Percentiles rank a stretch among this genome's conserved stretches.
phyloP scores from a whole-genome alignment of 2,797 vertebrate species.

The Scolopax bukidnonensis region DNA sequence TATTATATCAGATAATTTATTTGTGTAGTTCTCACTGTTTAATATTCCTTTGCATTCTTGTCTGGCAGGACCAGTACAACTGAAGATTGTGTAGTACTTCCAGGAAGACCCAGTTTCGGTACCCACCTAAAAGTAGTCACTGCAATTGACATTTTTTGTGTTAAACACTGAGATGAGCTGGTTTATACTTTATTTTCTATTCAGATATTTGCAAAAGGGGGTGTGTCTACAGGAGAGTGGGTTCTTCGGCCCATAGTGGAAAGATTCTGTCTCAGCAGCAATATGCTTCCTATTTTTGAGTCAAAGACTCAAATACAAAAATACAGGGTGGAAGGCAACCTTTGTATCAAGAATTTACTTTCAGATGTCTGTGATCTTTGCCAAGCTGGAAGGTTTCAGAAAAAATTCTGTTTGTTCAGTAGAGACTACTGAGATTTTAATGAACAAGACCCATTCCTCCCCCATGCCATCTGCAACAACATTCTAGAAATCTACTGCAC shows the following conservation, averaged over 20 bases:
- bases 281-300: not conserved
- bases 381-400: constrained; percentile 9
- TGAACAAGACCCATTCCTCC: constrained; percentile 50
- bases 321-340: not conserved
- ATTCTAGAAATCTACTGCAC: constrained; percentile 11
- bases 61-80: not conserved
- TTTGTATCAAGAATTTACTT: not conserved
- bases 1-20: not conserved
- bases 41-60: not conserved
- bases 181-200: not conserved
- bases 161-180: not conserved
- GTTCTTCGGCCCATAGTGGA: not conserved
- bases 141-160: not conserved
- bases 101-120: not conserved
- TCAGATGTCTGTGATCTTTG: not conserved
- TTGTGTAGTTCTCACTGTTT: not conserved
- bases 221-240: fast-evolving
- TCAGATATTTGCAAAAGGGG: not conserved
- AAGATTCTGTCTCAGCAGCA: not conserved
- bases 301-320: not conserved
- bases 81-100: not conserved
- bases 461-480: constrained; percentile 49
- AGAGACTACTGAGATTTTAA: constrained; percentile 37
- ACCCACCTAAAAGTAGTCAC: not conserved
- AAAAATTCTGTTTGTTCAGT: constrained; percentile 41